These are phyloP conservation scores for Leptinotarsa peninsularis DNA, from an alignment of 2,888 invertebrate genomes.

Conservation along the genomic window DNA sequence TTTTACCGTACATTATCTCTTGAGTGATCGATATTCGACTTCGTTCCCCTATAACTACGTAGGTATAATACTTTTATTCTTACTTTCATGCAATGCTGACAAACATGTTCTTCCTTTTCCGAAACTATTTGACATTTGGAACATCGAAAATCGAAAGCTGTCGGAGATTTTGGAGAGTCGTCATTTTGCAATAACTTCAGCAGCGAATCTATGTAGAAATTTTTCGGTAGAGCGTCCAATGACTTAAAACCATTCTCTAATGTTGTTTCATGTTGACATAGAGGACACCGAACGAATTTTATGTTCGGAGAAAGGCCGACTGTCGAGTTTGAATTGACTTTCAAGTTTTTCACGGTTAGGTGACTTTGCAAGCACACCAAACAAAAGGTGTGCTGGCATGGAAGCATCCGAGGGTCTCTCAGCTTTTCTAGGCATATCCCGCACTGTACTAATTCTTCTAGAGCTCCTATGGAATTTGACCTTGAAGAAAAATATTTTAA, in stretches of 20 bases:
- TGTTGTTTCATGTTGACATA: constrained; percentile 68
- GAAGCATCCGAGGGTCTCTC: constrained; percentile 72
- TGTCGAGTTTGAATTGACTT: constrained; percentile 30
- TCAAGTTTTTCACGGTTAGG: constrained; percentile 51
- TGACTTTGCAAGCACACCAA: constrained; percentile 70
- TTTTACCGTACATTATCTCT: too few relatives aligned
- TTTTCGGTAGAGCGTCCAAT: constrained; percentile 73
- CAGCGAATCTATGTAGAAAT: constrained; percentile 75
- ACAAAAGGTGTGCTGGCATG: constrained; percentile 78
- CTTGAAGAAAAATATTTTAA: constrained; percentile 25
- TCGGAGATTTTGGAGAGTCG: constrained; percentile 42
- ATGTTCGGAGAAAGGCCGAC: constrained; percentile 18
- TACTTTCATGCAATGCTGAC: constrained; percentile 75
- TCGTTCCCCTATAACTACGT: neutral
- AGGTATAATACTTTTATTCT: constrained; percentile 31
- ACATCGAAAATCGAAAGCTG: constrained; percentile 56
- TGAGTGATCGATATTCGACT: too few relatives aligned
- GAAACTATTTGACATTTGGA: constrained; percentile 62
- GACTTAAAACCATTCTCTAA: constrained; percentile 68
- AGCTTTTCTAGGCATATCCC: constrained; percentile 72
- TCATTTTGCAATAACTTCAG: constrained; percentile 67
- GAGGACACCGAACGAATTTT: constrained; percentile 67
- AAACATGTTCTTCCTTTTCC: constrained; percentile 61
- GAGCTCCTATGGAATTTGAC: constrained; percentile 64
- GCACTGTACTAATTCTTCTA: constrained; percentile 74